phyloP scores from a whole-genome alignment of 2,888 invertebrate species.

The Calameuta filiformis region DNA sequence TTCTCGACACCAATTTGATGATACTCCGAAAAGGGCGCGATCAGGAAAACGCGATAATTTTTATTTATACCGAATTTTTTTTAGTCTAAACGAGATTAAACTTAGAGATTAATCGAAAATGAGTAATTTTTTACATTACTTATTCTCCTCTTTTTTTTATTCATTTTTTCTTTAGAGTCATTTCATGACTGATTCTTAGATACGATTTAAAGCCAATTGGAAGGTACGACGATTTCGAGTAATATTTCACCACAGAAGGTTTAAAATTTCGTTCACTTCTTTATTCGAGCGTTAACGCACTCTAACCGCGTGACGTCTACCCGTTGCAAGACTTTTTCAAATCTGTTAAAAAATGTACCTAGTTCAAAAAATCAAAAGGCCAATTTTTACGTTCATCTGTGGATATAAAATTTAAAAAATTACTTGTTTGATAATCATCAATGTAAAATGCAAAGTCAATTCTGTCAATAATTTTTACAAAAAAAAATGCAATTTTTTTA shows the following conservation, averaged over 20 bases:
- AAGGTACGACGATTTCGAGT: conserved; percentile 53
- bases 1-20: conserved; percentile 28
- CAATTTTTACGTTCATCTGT: not conserved
- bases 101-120: not conserved
- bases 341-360: not conserved
- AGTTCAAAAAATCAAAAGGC: not conserved
- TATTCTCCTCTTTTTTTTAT: conserved; percentile 6
- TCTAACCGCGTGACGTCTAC: not conserved
- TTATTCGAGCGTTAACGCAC: not conserved
- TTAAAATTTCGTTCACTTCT: not conserved
- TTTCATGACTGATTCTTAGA: conserved; percentile 57
- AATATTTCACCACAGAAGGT: not conserved
- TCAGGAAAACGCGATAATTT: not conserved
- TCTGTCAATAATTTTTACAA: too few species aligned
- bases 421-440: not conserved
- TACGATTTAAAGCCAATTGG: conserved; percentile 60
- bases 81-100: not conserved
- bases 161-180: conserved; percentile 51
- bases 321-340: not conserved
- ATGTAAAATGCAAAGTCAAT: not conserved
- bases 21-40: conserved; percentile 4
- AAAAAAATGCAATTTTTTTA: too few species aligned
- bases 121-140: not conserved
- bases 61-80: not conserved
- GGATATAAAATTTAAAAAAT: not conserved